phyloP scores from a whole-genome alignment of 2,888 invertebrate species.

The Eupithecia centaureata region DNA sequence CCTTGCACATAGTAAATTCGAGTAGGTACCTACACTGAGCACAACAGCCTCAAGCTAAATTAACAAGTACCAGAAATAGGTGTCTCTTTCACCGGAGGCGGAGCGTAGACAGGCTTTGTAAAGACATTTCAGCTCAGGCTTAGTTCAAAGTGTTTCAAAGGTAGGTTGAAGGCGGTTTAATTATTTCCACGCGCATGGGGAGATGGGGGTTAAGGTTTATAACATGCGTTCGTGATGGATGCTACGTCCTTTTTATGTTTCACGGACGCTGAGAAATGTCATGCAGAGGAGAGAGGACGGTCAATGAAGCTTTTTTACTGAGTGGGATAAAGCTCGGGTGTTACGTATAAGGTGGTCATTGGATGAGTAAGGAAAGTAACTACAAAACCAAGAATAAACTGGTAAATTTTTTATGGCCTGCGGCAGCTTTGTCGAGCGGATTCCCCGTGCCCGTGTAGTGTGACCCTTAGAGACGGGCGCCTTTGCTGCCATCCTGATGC shows the following conservation, averaged over 20 bases:
- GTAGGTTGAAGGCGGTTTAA: slow-evolving; percentile 69
- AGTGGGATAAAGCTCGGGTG: neutral
- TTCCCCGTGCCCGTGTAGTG: no score
- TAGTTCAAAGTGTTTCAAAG: slow-evolving; percentile 73
- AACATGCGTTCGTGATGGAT: slow-evolving; percentile 10
- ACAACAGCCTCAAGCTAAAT: slow-evolving; percentile 18
- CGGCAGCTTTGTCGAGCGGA: no score
- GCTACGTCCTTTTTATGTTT: slow-evolving; percentile 8
- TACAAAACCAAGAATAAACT: neutral
- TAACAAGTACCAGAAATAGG: slow-evolving; percentile 21
- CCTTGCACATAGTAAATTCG: neutral
- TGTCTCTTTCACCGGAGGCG: slow-evolving; percentile 68
- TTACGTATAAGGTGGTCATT: neutral
- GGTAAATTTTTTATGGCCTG: no score
- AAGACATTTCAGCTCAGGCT: slow-evolving; percentile 64
- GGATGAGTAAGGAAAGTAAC: neutral
- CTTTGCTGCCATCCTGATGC: no score
- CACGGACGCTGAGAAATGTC: slow-evolving; percentile 12
- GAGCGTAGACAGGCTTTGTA: slow-evolving; percentile 63
- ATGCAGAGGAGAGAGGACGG: no score
- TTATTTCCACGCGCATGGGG: slow-evolving; percentile 69
- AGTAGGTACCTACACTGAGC: no score
- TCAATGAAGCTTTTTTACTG: neutral
- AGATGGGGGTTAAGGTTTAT: slow-evolving; percentile 53
- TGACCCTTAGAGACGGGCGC: no score